Percentiles rank a stretch among this genome's conserved stretches.
phyloP scores from a whole-genome alignment of 23 tunicate species.

The Phallusia fumigata region DNA sequence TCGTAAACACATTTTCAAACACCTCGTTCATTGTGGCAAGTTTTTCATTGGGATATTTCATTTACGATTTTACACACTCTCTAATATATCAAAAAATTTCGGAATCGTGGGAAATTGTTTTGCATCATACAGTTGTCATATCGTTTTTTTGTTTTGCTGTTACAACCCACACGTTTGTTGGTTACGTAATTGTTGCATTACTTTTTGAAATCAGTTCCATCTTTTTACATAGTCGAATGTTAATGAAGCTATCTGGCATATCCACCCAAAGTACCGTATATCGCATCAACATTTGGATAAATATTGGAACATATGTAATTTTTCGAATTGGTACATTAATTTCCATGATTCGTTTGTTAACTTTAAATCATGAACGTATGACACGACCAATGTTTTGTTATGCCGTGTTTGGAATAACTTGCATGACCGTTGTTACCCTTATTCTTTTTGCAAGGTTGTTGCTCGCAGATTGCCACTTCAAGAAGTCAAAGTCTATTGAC shows the following conservation, averaged over 20 bases:
- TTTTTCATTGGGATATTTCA: conserved; percentile 59
- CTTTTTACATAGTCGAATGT: conserved; percentile 70
- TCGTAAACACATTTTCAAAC: conserved; percentile 2
- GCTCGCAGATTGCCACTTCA: conserved; percentile 37
- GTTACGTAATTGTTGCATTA: conserved; percentile 74
- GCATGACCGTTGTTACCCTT: conserved; percentile 63
- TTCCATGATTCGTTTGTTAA: conserved; percentile 70
- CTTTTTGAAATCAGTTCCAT: conserved; percentile 76
- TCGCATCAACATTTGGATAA: conserved; percentile 47
- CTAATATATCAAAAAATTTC: conserved; percentile 20
- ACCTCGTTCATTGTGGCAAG: conserved; percentile 16
- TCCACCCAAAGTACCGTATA: neutral
- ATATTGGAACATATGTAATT: conserved; percentile 53
- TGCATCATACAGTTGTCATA: conserved; percentile 75
- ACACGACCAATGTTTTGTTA: conserved; percentile 22
- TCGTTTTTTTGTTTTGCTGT: conserved; percentile 69
- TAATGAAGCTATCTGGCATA: conserved; percentile 38
- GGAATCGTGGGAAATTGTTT: conserved; percentile 67
- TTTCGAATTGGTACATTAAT: conserved; percentile 66
- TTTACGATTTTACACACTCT: conserved; percentile 62
- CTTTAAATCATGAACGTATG: conserved; percentile 21
- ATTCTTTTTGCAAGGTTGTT: conserved; percentile 64
- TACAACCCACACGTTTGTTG: conserved; percentile 27
- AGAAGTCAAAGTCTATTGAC: neutral
- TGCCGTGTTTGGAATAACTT: conserved; percentile 62